Evolutionary conservation across 2,888 invertebrate species (phyloP).

Genomic region (Steinernema scapterisci): DNA sequence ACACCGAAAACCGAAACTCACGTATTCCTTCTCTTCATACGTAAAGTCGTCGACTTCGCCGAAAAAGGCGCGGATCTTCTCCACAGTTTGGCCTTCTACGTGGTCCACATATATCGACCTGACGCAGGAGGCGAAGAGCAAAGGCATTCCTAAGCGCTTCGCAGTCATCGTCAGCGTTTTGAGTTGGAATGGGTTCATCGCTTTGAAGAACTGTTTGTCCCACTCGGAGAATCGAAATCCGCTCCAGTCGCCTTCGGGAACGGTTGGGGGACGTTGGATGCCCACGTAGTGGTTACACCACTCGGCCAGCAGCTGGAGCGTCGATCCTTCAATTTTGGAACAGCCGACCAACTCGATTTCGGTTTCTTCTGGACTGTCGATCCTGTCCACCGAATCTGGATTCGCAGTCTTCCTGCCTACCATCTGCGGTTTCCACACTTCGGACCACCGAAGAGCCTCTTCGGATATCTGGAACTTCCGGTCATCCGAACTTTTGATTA

Average conservation of each 20-base stretch:
- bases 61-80: slow-evolving; percentile 13
- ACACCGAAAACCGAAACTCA: not conserved
- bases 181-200: not conserved
- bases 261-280: not conserved
- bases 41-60: slow-evolving; percentile 14
- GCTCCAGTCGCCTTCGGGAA: slow-evolving; percentile 13
- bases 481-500: not conserved
- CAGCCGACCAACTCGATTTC: not conserved
- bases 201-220: not conserved
- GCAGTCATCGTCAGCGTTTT: not conserved
- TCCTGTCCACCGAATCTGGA: not conserved
- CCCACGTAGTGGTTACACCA: slow-evolving; percentile 1
- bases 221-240: not conserved
- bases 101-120: not conserved
- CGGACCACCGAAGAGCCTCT: not conserved
- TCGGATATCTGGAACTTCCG: not conserved
- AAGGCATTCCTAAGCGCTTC: not conserved
- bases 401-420: not conserved
- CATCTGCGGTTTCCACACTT: not conserved
- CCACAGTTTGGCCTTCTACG: slow-evolving; percentile 11
- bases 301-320: not conserved
- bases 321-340: not conserved
- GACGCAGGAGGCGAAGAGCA: not conserved
- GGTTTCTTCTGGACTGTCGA: not conserved
- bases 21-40: slow-evolving; percentile 23